A percentile compares a stretch with the other conserved stretches of the same genome.
Evolutionary conservation across 2,888 invertebrate species (phyloP).

Genomic region (Meta bourneti): DNA sequence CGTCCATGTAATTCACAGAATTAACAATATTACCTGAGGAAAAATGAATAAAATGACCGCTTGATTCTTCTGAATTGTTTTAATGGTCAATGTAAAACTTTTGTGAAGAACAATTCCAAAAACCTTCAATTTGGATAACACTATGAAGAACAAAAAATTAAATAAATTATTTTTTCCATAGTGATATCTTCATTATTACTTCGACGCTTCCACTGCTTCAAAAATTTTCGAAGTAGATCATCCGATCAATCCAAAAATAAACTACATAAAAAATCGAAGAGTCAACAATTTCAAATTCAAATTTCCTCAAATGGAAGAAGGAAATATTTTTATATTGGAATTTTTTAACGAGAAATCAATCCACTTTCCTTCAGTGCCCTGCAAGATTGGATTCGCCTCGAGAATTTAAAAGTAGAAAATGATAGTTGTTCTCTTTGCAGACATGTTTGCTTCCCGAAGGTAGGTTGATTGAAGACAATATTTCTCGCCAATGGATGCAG

Average conservation of each 20-base stretch:
- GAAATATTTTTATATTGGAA: background rate
- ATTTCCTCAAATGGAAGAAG: slow-evolving; percentile 4
- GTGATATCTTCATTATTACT: background rate
- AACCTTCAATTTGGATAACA: background rate
- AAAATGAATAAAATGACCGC: too few species aligned
- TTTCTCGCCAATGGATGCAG: slow-evolving; percentile 56
- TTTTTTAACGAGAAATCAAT: slow-evolving; percentile 21
- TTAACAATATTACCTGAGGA: too few species aligned
- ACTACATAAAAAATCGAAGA: background rate
- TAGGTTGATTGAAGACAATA: slow-evolving; percentile 36
- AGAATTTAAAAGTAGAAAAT: slow-evolving; percentile 49
- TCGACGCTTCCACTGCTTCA: background rate
- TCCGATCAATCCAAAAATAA: background rate
- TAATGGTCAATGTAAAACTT: too few species aligned
- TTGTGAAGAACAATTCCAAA: background rate
- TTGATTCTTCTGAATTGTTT: too few species aligned
- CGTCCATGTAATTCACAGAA: too few species aligned
- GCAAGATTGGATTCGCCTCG: slow-evolving; percentile 4
- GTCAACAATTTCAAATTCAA: background rate
- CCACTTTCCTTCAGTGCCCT: slow-evolving; percentile 22
- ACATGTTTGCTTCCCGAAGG: slow-evolving; percentile 71
- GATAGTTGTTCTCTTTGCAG: slow-evolving; percentile 58
- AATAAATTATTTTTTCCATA: background rate
- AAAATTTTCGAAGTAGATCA: background rate
- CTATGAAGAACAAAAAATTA: background rate